Percentiles rank a stretch among this genome's conserved stretches.
phyloP scores from a whole-genome alignment of 2,113 vertebrate species.

The Lamprologus speciosus region DNA sequence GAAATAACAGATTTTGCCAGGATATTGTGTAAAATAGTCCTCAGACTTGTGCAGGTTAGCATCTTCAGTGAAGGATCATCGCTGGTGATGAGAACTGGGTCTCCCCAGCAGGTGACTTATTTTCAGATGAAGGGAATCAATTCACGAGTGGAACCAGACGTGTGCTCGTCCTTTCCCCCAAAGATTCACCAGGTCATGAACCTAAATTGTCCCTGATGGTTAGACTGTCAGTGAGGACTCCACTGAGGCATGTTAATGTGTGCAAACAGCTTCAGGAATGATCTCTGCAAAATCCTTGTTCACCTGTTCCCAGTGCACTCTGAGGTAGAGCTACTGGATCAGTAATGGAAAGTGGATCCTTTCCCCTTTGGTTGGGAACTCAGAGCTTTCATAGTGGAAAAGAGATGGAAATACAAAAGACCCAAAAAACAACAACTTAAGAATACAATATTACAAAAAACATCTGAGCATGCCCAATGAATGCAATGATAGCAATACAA shows the following conservation, averaged over 20 bases:
- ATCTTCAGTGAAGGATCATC: neutral
- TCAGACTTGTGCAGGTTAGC: neutral
- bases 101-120: neutral
- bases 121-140: neutral
- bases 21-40: neutral
- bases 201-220: neutral
- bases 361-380: neutral
- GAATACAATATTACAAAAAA: neutral
- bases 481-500: neutral
- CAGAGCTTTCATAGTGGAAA: neutral
- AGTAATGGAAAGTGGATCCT: neutral
- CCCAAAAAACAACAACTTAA: neutral
- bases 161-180: neutral
- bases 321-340: neutral
- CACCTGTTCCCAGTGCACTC: neutral
- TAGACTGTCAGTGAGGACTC: rapidly evolving
- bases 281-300: neutral
- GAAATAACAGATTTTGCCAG: neutral
- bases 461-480: neutral
- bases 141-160: neutral
- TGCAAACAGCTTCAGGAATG: neutral
- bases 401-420: neutral
- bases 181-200: neutral
- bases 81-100: neutral
- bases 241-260: neutral